Percentiles rank a stretch among this genome's conserved stretches.
These are phyloP conservation scores for Chondrosia reniformis DNA, from an alignment of 37 sponge, comb jelly and placozoan species.

Conservation along the genomic window DNA sequence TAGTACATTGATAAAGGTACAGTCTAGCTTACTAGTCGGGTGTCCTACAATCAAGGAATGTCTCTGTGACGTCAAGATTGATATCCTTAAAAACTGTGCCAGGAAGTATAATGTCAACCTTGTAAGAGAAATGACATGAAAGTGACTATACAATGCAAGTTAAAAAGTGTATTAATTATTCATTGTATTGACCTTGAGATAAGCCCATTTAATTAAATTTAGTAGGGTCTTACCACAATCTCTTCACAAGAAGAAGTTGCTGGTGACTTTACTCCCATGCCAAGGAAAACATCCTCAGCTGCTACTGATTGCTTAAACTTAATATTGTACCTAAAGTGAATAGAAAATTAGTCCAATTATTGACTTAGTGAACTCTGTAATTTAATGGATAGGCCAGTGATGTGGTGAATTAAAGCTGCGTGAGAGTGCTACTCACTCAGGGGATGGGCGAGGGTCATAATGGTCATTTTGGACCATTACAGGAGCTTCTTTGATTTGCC, in stretches of 20 bases:
- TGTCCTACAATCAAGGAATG: slow-evolving; percentile 70
- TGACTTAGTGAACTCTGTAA: no score
- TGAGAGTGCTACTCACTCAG: slow-evolving; percentile 54
- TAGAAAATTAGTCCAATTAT: no score
- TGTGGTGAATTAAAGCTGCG: no score
- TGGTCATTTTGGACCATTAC: slow-evolving; percentile 19
- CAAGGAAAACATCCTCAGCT: slow-evolving; percentile 87
- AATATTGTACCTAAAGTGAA: slow-evolving; percentile 82
- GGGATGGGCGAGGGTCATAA: slow-evolving; percentile 74
- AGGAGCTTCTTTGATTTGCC: slow-evolving; percentile 50
- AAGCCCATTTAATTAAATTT: background rate
- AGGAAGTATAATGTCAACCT: slow-evolving; percentile 75
- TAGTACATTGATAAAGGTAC: no score
- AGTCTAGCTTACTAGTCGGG: slow-evolving; percentile 65
- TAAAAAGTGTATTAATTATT: no score
- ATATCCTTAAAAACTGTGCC: slow-evolving; percentile 54
- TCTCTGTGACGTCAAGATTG: slow-evolving; percentile 69
- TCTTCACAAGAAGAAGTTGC: slow-evolving; percentile 84
- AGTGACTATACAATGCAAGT: background rate
- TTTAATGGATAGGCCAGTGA: no score
- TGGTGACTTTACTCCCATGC: slow-evolving; percentile 82
- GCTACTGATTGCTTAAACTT: slow-evolving; percentile 69
- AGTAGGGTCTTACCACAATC: slow-evolving; percentile 49
- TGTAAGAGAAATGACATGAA: background rate
- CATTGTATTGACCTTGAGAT: background rate